Base-by-base conservation (phyloP, 2,113 vertebrate genomes). In the Brachionichthys hirsutus region DNA sequence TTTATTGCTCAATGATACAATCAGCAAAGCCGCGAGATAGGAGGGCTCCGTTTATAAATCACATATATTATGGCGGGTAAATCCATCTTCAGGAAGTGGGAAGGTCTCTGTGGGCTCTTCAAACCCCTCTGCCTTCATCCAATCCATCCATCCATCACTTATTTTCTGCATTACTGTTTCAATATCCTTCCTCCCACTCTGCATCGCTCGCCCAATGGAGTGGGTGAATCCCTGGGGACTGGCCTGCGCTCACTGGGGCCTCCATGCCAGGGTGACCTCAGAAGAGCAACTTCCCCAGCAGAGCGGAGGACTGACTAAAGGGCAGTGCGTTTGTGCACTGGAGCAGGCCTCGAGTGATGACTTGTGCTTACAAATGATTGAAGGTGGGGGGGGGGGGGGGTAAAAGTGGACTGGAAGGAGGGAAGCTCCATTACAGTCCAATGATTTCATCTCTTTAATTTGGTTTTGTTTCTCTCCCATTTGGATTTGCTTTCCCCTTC, bases 181-280 rank as follows among this genome's bases (percentile, higher is more conserved):
- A 41, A 20, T 50, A 9, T 9, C 22, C 57, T 66, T 19, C 35
- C 18, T 12, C 17, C 44, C 42, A 42, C 13, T 47, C 43, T 64
- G 34, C 16, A 24, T 24, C 17, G 17, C 2, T 52, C 40, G 49
- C 19, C 8, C 34, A 16, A 44, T 2, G 20, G 44, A 42, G 14
- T 20, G n/a, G 16, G n/a, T 30, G 58, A 45, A 50, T 75, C 75
- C 73, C 59, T 1, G 1, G 38, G 41, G 69, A 70, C 40, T 2
- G 16, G 19, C 47, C 51, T 5, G 1, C 36, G 69, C 35, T 73
- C 52, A 49, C 14, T 14, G 65, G 62, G 61, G 43, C 53, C 52
- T 60, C n/a, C 13, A 20, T 57, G 49, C 54, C 53, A 56, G 62
- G 68, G 68, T 82, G 70, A 82, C 73, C 76, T 69, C 59, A n/a